A percentile compares a stretch with the other conserved stretches of the same genome.
phyloP scores from a whole-genome alignment of 2,797 vertebrate species.

The Poecilia picta region DNA sequence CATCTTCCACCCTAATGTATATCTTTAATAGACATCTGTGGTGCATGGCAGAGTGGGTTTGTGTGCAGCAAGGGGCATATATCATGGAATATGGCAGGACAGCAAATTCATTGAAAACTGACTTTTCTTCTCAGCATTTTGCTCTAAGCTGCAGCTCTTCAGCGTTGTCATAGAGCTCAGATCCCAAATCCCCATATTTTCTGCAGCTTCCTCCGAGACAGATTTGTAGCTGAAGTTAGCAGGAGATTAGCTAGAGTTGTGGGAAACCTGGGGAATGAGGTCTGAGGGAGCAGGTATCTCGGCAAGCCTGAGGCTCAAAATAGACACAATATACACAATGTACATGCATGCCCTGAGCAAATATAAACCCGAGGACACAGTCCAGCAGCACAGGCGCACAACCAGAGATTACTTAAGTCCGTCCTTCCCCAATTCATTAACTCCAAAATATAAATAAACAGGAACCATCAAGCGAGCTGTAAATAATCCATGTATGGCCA shows the following conservation, averaged over 20 bases:
- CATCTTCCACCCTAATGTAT: background rate
- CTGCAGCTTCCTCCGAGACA: conserved; percentile 66
- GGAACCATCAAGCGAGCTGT: conserved; percentile 46
- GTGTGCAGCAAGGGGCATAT: background rate
- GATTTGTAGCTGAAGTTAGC: conserved; percentile 77
- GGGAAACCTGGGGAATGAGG: conserved; percentile 82
- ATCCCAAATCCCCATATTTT: conserved; percentile 37
- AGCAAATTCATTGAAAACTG: conserved; percentile 19
- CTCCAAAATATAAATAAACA: conserved; percentile 60
- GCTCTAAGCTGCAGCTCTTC: conserved; percentile 60
- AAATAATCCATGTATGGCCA: conserved; percentile 58
- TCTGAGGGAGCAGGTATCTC: conserved; percentile 40
- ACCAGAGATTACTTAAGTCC: conserved; percentile 42
- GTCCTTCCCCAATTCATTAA: conserved; percentile 43
- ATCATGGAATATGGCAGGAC: conserved; percentile 13
- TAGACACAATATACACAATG: background rate
- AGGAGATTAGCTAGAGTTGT: conserved; percentile 80
- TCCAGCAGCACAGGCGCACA: background rate
- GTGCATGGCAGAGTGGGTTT: background rate
- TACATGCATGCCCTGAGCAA: conserved; percentile 10
- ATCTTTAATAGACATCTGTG: background rate
- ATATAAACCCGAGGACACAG: conserved; percentile 11
- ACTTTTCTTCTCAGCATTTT: conserved; percentile 53
- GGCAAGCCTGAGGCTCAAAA: conserved; percentile 26
- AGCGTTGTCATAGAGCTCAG: conserved; percentile 72